Conservation (phyloP, 2,797 vertebrate species). For the Myiotriccus ornatus region DNA sequence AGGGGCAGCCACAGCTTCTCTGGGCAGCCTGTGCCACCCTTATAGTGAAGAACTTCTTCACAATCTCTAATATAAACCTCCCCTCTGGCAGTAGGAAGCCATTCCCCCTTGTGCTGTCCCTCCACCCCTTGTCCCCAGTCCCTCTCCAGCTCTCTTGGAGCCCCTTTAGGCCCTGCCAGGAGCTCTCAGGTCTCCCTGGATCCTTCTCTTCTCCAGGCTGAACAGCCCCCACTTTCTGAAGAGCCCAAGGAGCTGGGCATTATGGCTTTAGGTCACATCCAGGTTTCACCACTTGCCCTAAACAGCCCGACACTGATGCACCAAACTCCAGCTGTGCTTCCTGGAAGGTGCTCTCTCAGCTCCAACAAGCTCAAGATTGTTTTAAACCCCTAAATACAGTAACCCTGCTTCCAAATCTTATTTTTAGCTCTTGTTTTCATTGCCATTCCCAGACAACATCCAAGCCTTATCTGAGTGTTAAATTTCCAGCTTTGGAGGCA, state of each 20-base stretch:
- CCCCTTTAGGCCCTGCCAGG: background rate
- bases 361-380: background rate
- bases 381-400: background rate
- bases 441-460: background rate
- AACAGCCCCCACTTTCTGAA: background rate
- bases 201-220: background rate
- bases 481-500: background rate
- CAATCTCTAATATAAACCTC: fast-evolving
- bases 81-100: background rate
- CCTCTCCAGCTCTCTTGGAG: background rate
- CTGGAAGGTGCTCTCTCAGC: background rate
- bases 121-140: fast-evolving
- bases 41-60: fast-evolving
- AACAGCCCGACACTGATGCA: background rate
- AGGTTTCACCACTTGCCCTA: background rate
- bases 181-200: background rate
- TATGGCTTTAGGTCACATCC: background rate
- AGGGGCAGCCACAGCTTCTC: background rate
- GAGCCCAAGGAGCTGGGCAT: background rate
- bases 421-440: background rate
- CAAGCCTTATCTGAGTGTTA: background rate
- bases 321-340: background rate
- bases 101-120: background rate
- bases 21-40: background rate
- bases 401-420: background rate